phyloP scores from a whole-genome alignment of 2,113 vertebrate species.

The Oncorhynchus tshawytscha region DNA sequence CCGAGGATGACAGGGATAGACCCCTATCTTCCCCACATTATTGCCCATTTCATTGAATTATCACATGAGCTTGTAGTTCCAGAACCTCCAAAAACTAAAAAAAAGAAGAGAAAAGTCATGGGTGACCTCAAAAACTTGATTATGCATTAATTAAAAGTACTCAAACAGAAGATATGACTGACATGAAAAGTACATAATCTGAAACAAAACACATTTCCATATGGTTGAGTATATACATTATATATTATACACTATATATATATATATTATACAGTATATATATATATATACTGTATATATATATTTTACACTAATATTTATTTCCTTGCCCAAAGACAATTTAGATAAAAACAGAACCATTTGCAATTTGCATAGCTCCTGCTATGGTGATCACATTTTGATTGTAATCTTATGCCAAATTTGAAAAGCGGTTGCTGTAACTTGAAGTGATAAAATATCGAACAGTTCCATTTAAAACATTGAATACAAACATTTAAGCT shows the following conservation, averaged over 20 bases:
- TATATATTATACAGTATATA: too few species aligned
- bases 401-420: neutral
- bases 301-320: neutral
- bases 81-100: conserved; percentile 24
- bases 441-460: neutral
- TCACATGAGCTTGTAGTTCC: conserved; percentile 24
- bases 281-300: too few species aligned
- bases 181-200: conserved; percentile 3
- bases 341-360: conserved; percentile 4
- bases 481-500: conserved; percentile 14
- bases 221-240: neutral
- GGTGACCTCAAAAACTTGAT: conserved; percentile 25
- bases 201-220: neutral
- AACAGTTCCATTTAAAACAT: neutral
- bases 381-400: neutral
- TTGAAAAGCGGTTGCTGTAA: neutral
- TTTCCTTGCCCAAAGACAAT: conserved; percentile 16
- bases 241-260: too few species aligned
- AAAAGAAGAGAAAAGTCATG: conserved; percentile 2
- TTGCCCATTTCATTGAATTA: conserved; percentile 4
- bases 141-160: conserved; percentile 46
- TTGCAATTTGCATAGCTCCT: neutral
- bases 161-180: conserved; percentile 32
- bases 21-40: conserved; percentile 3
- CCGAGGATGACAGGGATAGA: conserved; percentile 13